Conservation (phyloP, 2,113 vertebrate species). For the Brachionichthys hirsutus region DNA sequence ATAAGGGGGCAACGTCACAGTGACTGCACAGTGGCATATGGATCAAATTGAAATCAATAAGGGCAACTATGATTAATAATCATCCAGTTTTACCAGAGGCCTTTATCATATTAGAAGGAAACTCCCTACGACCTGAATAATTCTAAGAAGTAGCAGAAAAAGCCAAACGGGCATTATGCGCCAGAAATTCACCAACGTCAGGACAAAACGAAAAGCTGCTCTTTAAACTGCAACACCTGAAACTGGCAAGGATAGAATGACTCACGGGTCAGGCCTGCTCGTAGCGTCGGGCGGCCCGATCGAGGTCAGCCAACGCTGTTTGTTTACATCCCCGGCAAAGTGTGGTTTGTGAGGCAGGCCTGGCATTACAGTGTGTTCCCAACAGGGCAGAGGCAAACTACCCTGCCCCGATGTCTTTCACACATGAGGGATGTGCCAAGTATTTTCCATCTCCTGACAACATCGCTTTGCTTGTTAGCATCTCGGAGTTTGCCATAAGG, state of each 20-base stretch:
- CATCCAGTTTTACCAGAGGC: too few species aligned
- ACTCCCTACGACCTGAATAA: too few species aligned
- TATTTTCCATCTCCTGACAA: constrained; percentile 35
- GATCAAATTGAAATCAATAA: too few species aligned
- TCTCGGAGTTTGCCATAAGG: constrained; percentile 36
- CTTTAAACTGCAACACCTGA: not conserved
- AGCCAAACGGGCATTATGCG: too few species aligned
- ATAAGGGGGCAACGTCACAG: too few species aligned
- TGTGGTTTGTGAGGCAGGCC: constrained; percentile 26
- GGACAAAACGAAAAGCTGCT: too few species aligned
- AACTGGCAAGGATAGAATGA: constrained; percentile 4
- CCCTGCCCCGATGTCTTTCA: constrained; percentile 37
- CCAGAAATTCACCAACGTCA: too few species aligned
- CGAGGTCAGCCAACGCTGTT: constrained; percentile 22
- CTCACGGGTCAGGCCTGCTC: constrained; percentile 20
- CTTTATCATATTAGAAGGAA: too few species aligned
- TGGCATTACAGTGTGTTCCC: constrained; percentile 35
- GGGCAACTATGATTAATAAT: too few species aligned
- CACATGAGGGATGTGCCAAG: not conserved
- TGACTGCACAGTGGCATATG: too few species aligned
- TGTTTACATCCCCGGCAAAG: constrained; percentile 51
- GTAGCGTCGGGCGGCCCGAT: constrained; percentile 37
- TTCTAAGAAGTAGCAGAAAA: too few species aligned
- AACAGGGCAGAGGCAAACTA: constrained; percentile 19
- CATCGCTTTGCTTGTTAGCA: constrained; percentile 19